These are phyloP conservation scores for Brachyhypopomus gauderio DNA, from an alignment of 2,113 vertebrate species.

Conservation along the genomic window DNA sequence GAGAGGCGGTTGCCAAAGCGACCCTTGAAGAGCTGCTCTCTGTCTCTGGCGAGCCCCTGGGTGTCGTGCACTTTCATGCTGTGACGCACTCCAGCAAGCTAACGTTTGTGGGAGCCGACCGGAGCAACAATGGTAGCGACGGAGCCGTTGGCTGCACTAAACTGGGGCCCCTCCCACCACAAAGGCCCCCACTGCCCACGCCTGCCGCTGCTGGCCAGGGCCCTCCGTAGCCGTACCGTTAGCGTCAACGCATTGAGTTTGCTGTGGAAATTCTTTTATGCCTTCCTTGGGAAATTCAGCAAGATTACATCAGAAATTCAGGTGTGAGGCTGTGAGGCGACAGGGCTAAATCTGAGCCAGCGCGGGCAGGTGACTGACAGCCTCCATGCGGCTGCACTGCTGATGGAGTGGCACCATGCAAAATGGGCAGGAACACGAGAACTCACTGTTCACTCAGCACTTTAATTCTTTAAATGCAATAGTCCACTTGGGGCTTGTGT, in stretches of 20 bases:
- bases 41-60: slow-evolving; percentile 2
- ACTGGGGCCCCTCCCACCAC: not conserved
- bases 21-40: too few relatives aligned
- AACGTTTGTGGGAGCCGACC: slow-evolving; percentile 35
- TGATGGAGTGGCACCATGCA: slow-evolving; percentile 6
- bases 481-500: too few relatives aligned
- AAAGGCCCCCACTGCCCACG: not conserved
- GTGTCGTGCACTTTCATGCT: slow-evolving; percentile 39
- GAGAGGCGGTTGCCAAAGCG: too few relatives aligned
- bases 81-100: slow-evolving; percentile 20
- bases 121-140: not conserved
- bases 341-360: slow-evolving; percentile 4
- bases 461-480: too few relatives aligned
- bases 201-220: too few relatives aligned
- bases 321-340: not conserved
- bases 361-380: not conserved
- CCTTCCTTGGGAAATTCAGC: not conserved
- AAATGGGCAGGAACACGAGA: not conserved
- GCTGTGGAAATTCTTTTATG: not conserved
- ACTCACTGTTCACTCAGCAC: not conserved
- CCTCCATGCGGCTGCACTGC: not conserved
- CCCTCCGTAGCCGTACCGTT: too few relatives aligned
- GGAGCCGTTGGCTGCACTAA: too few relatives aligned
- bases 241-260: not conserved
- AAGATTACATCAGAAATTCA: slow-evolving; percentile 17